A percentile compares a stretch with the other conserved stretches of the same genome.
phyloP scores from a whole-genome alignment of 2,113 vertebrate genomes.

The Sialia sialis region DNA sequence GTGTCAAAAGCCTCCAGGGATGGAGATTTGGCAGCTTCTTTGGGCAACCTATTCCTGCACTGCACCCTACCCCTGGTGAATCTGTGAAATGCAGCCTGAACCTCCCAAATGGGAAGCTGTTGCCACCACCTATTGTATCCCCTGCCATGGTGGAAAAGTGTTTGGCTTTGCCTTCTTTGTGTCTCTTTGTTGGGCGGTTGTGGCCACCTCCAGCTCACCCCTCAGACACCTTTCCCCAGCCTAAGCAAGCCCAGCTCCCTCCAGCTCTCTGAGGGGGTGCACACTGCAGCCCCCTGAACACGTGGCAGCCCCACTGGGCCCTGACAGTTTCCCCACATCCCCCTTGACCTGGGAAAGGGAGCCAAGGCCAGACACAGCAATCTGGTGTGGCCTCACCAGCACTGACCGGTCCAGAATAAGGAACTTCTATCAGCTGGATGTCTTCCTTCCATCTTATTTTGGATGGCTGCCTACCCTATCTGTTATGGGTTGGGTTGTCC shows the following conservation, averaged over 20 bases:
- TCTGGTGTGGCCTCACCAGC: neutral
- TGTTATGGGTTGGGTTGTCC: neutral
- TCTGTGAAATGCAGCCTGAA: neutral
- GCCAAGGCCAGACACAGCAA: fast-evolving
- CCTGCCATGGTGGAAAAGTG: neutral
- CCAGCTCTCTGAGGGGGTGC: fast-evolving
- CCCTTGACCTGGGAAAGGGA: neutral
- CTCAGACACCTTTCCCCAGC: neutral
- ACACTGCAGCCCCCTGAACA: neutral
- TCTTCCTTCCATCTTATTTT: neutral
- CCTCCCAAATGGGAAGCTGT: neutral
- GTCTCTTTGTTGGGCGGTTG: neutral
- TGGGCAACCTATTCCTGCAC: neutral
- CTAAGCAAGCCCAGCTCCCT: neutral
- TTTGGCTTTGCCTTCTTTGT: neutral
- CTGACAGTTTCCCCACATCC: neutral
- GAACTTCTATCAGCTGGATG: neutral
- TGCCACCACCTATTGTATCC: neutral
- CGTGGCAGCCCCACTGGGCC: fast-evolving
- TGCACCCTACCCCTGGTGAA: neutral
- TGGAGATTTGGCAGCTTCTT: neutral
- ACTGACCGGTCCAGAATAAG: fast-evolving
- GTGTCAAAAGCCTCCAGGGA: neutral
- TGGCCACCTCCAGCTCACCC: neutral
- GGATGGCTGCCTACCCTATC: neutral